phyloP scores from a whole-genome alignment of 2,113 vertebrate genomes.

The Chloropsis cyanopogon region DNA sequence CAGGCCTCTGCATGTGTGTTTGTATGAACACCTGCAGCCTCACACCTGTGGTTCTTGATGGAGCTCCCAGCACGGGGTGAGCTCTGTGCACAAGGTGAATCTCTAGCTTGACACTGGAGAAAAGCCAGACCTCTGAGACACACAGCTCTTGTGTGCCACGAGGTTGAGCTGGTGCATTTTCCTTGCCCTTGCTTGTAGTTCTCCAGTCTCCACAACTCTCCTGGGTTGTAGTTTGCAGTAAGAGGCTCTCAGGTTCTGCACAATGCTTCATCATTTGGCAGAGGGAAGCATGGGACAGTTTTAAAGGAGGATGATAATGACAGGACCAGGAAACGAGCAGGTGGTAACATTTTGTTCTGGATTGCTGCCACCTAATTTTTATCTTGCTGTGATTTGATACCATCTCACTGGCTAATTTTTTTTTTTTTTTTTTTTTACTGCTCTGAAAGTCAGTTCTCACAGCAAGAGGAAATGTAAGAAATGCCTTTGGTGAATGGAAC shows the following conservation, averaged over 20 bases:
- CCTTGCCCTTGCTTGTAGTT: background rate
- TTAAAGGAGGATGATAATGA: background rate
- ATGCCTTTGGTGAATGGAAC: background rate
- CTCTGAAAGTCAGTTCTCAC: background rate
- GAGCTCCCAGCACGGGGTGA: background rate
- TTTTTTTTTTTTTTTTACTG: background rate
- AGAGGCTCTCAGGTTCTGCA: background rate
- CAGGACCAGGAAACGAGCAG: background rate
- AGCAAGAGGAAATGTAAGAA: background rate
- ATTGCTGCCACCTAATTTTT: background rate
- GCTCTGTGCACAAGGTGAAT: background rate
- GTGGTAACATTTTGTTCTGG: background rate
- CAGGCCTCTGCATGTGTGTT: background rate
- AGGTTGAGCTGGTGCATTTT: background rate
- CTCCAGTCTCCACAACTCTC: background rate
- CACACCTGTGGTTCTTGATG: background rate
- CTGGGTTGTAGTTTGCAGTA: background rate
- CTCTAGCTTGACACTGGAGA: background rate
- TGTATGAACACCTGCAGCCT: background rate
- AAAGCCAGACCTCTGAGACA: background rate
- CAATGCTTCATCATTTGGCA: background rate
- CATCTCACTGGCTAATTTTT: background rate
- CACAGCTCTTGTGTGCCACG: rapidly evolving
- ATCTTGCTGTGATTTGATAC: background rate
- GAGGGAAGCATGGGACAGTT: background rate